Conservation (phyloP, 2,888 invertebrate genomes). For the Brachylomia viminalis region DNA sequence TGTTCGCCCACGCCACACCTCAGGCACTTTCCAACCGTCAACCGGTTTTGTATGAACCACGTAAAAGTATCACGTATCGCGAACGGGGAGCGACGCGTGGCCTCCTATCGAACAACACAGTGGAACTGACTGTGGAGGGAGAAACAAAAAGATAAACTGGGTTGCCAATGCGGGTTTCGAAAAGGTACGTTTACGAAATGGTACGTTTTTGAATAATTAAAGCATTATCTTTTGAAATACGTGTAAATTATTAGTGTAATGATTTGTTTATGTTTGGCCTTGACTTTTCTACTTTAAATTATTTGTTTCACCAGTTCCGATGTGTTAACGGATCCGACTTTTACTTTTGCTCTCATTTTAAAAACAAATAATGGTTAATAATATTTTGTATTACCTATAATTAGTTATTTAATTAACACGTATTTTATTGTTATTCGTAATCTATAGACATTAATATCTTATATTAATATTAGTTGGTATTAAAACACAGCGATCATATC, state of each 20-base stretch:
- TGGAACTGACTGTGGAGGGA: slow-evolving; percentile 77
- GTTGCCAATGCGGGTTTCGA: slow-evolving; percentile 72
- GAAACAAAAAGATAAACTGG: slow-evolving; percentile 75
- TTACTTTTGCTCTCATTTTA: slow-evolving; percentile 34
- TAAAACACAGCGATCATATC: neutral
- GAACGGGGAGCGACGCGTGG: slow-evolving; percentile 69
- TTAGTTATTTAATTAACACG: neutral
- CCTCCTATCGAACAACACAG: slow-evolving; percentile 72
- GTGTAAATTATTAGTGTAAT: slow-evolving; percentile 16
- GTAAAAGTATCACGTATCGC: slow-evolving; percentile 82
- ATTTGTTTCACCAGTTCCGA: slow-evolving; percentile 31
- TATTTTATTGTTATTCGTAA: neutral
- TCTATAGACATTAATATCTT: neutral
- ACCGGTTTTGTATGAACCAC: slow-evolving; percentile 85
- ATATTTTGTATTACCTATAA: no score
- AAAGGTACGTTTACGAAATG: slow-evolving; percentile 55
- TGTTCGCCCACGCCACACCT: slow-evolving; percentile 87
- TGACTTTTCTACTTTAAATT: slow-evolving; percentile 17
- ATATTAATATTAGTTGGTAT: neutral
- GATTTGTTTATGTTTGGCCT: slow-evolving; percentile 33
- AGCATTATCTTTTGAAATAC: slow-evolving; percentile 31
- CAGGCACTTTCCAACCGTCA: slow-evolving; percentile 87
- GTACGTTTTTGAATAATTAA: slow-evolving; percentile 44
- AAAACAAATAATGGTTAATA: no score
- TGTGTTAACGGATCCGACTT: slow-evolving; percentile 16